Conservation (phyloP, 2,113 vertebrate species). For the Drymodes brunneopygia region DNA sequence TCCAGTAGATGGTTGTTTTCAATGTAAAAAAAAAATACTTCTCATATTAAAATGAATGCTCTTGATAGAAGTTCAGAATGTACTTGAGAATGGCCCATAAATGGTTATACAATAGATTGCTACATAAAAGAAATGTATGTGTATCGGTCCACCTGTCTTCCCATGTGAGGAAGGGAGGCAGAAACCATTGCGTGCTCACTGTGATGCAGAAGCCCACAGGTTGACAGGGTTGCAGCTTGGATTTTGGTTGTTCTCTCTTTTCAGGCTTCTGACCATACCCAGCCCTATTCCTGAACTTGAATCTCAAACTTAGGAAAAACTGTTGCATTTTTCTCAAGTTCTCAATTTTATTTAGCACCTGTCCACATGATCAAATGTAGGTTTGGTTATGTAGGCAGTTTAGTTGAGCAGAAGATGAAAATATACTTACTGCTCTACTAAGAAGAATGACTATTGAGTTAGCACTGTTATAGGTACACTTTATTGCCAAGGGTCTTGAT, state of each 20-base stretch:
- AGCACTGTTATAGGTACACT: background rate
- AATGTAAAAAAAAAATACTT: background rate
- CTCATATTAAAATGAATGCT: background rate
- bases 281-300: background rate
- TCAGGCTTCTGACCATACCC: background rate
- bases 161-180: background rate
- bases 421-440: background rate
- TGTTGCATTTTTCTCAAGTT: background rate
- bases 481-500: background rate
- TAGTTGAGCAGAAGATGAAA: background rate
- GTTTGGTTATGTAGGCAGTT: background rate
- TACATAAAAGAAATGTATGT: background rate
- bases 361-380: background rate
- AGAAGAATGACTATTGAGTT: background rate
- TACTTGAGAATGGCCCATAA: background rate
- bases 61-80: background rate
- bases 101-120: background rate
- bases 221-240: background rate
- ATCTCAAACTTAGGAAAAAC: background rate
- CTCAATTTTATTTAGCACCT: background rate
- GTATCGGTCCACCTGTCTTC: background rate
- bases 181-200: accelerated
- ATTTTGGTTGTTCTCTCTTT: background rate
- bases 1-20: background rate
- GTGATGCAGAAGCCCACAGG: background rate